Evolutionary conservation across 2,888 invertebrate species (phyloP).

Genomic region (Aspidiotus destructor): DNA sequence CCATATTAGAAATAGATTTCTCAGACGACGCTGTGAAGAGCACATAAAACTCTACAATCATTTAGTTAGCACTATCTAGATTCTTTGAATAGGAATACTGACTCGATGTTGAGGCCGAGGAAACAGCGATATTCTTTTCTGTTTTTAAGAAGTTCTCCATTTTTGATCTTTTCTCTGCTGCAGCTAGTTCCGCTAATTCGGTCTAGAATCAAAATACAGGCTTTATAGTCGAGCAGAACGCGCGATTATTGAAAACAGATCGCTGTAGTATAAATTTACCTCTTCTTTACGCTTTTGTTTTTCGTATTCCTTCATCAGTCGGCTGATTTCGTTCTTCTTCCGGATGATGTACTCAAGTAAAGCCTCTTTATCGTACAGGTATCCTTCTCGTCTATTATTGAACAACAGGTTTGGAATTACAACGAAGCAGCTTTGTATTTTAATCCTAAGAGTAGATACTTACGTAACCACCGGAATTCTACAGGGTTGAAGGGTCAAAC

Average conservation of each 20-base stretch:
- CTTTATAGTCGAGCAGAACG: background rate
- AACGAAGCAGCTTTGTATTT: too few relatives aligned
- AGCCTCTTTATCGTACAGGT: constrained; percentile 92
- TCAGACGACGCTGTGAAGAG: background rate
- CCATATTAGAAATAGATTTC: constrained; percentile 61
- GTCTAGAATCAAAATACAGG: background rate
- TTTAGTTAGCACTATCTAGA: too few relatives aligned
- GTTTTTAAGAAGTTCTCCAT: constrained; percentile 69
- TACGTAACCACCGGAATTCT: constrained; percentile 81
- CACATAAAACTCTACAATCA: background rate
- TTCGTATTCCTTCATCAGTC: constrained; percentile 85
- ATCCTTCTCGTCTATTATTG: constrained; percentile 63
- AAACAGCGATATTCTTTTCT: constrained; percentile 65
- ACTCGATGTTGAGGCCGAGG: constrained; percentile 43
- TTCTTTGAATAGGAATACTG: background rate
- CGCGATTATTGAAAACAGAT: background rate
- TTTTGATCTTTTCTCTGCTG: constrained; percentile 63
- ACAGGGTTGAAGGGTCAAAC: constrained; percentile 91
- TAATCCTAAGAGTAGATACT: constrained; percentile 40
- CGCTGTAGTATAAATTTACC: constrained; percentile 39
- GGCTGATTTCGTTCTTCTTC: constrained; percentile 83
- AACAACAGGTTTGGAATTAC: constrained; percentile 33
- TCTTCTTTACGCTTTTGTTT: constrained; percentile 70
- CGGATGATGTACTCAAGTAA: constrained; percentile 88
- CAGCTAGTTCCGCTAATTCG: constrained; percentile 58